Conservation (phyloP, 2,113 vertebrate species). For the Prolemur simus region DNA sequence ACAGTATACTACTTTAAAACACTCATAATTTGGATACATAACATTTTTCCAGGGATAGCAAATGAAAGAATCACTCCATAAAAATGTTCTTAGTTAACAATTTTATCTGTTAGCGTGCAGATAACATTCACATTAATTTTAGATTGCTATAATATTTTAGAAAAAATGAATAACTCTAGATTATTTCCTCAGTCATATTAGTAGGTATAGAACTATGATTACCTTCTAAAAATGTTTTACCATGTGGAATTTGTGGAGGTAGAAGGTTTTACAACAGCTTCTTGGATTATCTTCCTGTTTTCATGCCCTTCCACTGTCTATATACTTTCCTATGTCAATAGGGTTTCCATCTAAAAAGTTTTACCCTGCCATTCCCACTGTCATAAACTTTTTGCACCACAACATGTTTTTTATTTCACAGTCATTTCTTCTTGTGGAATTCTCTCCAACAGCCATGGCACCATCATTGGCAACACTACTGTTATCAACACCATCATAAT, state of each 20-base stretch:
- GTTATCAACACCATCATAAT: not conserved
- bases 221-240: not conserved
- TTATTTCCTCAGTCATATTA: not conserved
- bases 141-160: not conserved
- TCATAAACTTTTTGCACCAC: not conserved
- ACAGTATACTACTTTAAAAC: not conserved
- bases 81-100: not conserved
- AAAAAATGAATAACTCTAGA: not conserved
- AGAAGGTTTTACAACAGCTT: not conserved
- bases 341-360: not conserved
- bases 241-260: not conserved
- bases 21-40: not conserved
- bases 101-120: not conserved
- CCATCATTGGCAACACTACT: not conserved
- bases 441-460: not conserved
- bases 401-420: not conserved
- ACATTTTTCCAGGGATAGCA: not conserved
- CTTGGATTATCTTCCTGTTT: not conserved
- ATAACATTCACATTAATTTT: not conserved
- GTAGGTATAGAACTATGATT: not conserved
- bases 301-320: not conserved
- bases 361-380: not conserved
- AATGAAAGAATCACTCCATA: not conserved
- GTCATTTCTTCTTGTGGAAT: not conserved
- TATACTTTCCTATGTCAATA: not conserved